Conservation (phyloP, 2,113 vertebrate genomes). For the Miniopterus natalensis region DNA sequence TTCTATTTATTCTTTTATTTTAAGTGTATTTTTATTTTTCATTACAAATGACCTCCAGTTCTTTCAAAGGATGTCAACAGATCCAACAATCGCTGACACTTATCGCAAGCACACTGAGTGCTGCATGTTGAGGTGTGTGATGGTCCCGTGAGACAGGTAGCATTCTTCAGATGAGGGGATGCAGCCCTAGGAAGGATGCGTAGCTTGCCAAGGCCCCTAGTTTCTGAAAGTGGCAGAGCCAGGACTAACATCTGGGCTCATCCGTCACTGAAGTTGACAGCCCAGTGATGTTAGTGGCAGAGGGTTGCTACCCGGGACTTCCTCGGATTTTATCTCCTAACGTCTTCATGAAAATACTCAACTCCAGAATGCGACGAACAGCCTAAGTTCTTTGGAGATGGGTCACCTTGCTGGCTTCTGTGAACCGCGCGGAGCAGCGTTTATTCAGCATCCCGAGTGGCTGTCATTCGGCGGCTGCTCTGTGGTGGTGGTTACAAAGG, state of each 20-base stretch:
- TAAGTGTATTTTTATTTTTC: slow-evolving; percentile 34
- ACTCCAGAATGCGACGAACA: neutral
- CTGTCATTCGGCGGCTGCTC: neutral
- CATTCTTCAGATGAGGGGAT: neutral
- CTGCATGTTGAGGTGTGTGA: neutral
- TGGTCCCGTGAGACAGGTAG: neutral
- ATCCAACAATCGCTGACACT: neutral
- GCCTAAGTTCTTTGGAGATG: neutral
- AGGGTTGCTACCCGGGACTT: neutral
- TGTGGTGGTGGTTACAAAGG: neutral
- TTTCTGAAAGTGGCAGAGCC: neutral
- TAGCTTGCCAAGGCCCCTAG: neutral
- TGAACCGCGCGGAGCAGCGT: neutral
- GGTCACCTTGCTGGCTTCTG: neutral
- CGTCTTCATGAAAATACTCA: neutral
- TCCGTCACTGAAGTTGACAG: neutral
- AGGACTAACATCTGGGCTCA: neutral
- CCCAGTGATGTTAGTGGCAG: neutral
- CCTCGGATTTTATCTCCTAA: neutral
- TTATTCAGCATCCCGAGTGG: neutral
- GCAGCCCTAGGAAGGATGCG: neutral
- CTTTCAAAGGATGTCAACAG: neutral
- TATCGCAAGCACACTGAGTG: neutral
- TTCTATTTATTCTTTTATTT: slow-evolving; percentile 4
- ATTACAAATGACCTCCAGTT: neutral